Conservation (phyloP, 2,113 vertebrate genomes). For the Pelvicachromis taeniatus region DNA sequence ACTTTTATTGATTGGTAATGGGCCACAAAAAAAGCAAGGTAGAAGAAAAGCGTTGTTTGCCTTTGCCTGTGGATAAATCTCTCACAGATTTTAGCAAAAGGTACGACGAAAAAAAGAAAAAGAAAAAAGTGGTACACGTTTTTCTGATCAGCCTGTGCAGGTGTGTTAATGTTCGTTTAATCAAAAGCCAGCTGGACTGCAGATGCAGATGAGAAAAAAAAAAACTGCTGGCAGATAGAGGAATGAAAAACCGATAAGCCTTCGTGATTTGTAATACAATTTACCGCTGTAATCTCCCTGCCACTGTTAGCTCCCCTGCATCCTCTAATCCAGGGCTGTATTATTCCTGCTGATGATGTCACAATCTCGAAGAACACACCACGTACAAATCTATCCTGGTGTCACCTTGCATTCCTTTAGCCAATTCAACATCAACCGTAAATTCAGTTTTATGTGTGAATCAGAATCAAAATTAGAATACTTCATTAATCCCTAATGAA, state of each 20-base stretch:
- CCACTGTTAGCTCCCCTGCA: slow-evolving; percentile 27
- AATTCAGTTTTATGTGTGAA: neutral
- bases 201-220: neutral
- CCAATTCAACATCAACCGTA: neutral
- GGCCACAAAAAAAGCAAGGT: neutral
- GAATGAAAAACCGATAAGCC: slow-evolving; percentile 59
- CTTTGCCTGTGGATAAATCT: neutral
- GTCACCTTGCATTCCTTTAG: slow-evolving; percentile 3
- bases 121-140: neutral
- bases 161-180: neutral
- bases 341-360: slow-evolving; percentile 55
- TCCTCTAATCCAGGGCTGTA: slow-evolving; percentile 51
- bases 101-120: neutral
- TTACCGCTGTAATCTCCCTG: slow-evolving; percentile 57
- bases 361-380: neutral
- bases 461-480: neutral
- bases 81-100: neutral
- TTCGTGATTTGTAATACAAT: slow-evolving; percentile 64
- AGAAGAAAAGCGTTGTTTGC: neutral
- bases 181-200: neutral
- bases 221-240: slow-evolving; percentile 11
- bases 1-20: neutral
- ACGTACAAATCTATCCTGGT: slow-evolving; percentile 1
- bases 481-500: neutral
- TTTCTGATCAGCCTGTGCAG: neutral